Conservation (phyloP, 2,113 vertebrate species). For the Sminthopsis crassicaudata region DNA sequence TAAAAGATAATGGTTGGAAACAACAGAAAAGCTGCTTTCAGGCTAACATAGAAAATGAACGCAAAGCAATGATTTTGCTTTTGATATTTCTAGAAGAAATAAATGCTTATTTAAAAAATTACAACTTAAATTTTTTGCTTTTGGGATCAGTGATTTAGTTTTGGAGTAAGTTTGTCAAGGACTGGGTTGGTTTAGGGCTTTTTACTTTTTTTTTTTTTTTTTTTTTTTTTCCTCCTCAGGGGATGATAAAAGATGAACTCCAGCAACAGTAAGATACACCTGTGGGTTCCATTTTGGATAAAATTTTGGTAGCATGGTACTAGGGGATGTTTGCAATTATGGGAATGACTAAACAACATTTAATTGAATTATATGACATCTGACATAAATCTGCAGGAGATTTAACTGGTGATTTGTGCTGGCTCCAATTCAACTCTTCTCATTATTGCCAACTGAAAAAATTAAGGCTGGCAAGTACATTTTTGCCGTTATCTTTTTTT, state of each 20-base stretch:
- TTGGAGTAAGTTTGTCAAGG: not conserved
- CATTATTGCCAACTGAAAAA: not conserved
- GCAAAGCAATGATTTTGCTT: not conserved
- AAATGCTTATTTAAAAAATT: not conserved
- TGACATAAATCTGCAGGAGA: not conserved
- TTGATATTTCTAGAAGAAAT: not conserved
- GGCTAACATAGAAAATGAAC: not conserved
- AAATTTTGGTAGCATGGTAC: not conserved
- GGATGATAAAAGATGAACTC: not conserved
- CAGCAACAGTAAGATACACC: not conserved
- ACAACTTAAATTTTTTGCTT: not conserved
- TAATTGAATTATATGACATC: not conserved
- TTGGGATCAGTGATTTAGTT: not conserved
- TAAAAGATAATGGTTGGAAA: not conserved
- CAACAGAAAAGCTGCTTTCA: not conserved
- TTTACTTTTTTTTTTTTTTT: no score
- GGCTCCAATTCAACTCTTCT: not conserved
- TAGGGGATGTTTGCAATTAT: not conserved
- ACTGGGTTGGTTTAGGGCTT: not conserved
- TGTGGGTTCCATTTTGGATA: not conserved
- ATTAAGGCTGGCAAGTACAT: not conserved
- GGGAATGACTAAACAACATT: not conserved
- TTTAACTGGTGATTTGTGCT: not conserved
- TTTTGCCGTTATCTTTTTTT: not conserved
- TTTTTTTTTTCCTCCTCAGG: not conserved